A percentile compares a stretch with the other conserved stretches of the same genome.
Conservation (phyloP, 2,797 vertebrate genomes). For the Semotilus atromaculatus region DNA sequence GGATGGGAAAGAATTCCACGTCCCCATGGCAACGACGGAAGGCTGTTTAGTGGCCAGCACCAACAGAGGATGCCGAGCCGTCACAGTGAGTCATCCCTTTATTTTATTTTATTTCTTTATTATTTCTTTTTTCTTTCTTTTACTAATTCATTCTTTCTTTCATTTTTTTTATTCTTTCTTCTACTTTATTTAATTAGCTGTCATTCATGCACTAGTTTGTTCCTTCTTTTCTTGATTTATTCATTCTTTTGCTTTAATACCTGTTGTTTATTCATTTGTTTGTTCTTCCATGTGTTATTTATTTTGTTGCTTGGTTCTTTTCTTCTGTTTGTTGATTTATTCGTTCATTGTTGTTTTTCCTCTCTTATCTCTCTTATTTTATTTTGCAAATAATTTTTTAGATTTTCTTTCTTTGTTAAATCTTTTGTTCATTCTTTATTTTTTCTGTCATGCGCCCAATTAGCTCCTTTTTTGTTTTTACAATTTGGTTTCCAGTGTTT, state of each 20-base stretch:
- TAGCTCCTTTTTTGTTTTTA: neutral
- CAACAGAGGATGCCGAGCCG: conserved; percentile 95
- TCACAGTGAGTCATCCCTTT: conserved; percentile 81
- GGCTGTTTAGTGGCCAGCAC: conserved; percentile 98
- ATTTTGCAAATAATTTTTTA: too few species aligned
- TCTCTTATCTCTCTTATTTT: too few species aligned
- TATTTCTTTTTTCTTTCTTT: neutral
- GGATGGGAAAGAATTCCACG: conserved; percentile 92
- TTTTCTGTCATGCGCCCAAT: neutral
- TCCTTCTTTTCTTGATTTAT: neutral
- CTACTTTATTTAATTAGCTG: neutral
- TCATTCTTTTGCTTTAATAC: too few species aligned
- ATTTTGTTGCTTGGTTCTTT: too few species aligned
- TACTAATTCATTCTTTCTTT: neutral
- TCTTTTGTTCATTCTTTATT: neutral
- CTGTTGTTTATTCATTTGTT: neutral
- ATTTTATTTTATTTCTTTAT: too few species aligned
- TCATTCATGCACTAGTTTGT: neutral
- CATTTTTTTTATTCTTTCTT: neutral
- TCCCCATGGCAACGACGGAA: conserved; percentile 97
- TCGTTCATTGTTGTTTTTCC: neutral
- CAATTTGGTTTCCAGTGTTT: neutral
- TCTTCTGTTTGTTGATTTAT: too few species aligned
- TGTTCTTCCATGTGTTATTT: neutral
- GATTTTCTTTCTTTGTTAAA: neutral